These are phyloP conservation scores for Aspidiotus destructor DNA, from an alignment of 2,888 invertebrate species.

Conservation along the genomic window DNA sequence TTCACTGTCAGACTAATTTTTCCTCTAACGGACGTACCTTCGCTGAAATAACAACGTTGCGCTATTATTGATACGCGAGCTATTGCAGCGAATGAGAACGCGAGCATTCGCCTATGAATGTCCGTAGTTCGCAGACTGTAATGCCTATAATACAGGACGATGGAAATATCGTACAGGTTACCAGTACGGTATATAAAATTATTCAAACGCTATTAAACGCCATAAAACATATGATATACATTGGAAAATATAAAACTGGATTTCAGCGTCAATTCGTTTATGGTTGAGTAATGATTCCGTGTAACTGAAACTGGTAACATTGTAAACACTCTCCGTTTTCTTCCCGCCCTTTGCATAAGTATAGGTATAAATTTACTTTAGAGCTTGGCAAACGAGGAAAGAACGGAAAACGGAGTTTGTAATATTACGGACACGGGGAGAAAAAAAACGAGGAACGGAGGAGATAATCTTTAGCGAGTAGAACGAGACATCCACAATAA, in stretches of 20 bases:
- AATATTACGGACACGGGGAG: neutral
- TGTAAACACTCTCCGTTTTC: slow-evolving; percentile 14
- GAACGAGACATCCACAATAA: neutral
- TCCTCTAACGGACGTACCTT: no score
- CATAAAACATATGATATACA: slow-evolving; percentile 20
- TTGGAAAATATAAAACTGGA: slow-evolving; percentile 23
- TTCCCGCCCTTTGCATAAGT: neutral
- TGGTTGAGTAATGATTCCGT: slow-evolving; percentile 23
- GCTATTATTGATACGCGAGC: no score
- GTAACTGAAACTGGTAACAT: slow-evolving; percentile 3
- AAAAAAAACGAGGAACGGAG: neutral
- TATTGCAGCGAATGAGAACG: no score
- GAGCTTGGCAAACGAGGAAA: neutral
- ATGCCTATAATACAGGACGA: no score
- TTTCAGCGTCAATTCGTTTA: slow-evolving; percentile 27
- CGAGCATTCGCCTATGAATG: no score
- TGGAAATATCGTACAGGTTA: neutral
- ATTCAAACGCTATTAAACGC: slow-evolving; percentile 16
- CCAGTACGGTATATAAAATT: slow-evolving; percentile 1
- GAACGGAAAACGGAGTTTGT: no score
- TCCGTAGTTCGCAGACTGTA: no score
- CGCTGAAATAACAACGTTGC: no score
- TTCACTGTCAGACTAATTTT: no score
- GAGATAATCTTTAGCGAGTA: neutral
- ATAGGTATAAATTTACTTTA: slow-evolving; percentile 9